Percentiles rank a stretch among this genome's conserved stretches.
Conservation (phyloP, 2,797 vertebrate species). For the Remorina albescens region DNA sequence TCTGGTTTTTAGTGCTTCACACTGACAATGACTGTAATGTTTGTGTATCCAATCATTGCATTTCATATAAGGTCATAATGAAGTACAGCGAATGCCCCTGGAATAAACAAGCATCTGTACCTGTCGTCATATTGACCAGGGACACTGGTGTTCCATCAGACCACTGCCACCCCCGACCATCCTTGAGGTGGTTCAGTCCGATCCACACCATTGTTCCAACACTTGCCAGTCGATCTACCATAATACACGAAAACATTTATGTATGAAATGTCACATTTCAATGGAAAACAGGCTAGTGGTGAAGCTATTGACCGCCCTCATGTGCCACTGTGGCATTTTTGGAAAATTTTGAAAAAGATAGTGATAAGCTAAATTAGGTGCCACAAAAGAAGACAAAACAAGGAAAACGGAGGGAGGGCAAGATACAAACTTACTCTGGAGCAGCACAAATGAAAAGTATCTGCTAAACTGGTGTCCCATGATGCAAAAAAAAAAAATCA, state of each 20-base stretch:
- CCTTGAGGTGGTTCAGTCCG: constrained; percentile 90
- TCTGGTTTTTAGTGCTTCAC: too few relatives aligned
- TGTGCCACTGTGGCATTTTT: not conserved
- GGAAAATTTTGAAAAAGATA: not conserved
- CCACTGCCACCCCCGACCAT: constrained; percentile 92
- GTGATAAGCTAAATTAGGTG: not conserved
- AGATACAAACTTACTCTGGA: not conserved
- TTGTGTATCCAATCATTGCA: not conserved
- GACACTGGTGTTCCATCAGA: constrained; percentile 89
- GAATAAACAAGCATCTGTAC: constrained; percentile 53
- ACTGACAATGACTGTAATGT: not conserved
- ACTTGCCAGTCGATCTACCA: constrained; percentile 85
- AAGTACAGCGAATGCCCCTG: not conserved
- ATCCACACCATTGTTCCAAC: constrained; percentile 89
- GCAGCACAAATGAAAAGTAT: not conserved
- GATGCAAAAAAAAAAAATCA: not conserved
- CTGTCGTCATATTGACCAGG: constrained; percentile 89
- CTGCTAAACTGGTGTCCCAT: not conserved
- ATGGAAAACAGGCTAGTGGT: not conserved
- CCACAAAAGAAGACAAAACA: not conserved
- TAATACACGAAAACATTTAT: constrained; percentile 41
- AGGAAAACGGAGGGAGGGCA: not conserved
- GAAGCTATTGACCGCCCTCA: not conserved
- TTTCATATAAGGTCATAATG: not conserved
- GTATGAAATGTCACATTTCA: too few relatives aligned